phyloP scores from a whole-genome alignment of 2,888 invertebrate species.

The Mythimna lalbum region DNA sequence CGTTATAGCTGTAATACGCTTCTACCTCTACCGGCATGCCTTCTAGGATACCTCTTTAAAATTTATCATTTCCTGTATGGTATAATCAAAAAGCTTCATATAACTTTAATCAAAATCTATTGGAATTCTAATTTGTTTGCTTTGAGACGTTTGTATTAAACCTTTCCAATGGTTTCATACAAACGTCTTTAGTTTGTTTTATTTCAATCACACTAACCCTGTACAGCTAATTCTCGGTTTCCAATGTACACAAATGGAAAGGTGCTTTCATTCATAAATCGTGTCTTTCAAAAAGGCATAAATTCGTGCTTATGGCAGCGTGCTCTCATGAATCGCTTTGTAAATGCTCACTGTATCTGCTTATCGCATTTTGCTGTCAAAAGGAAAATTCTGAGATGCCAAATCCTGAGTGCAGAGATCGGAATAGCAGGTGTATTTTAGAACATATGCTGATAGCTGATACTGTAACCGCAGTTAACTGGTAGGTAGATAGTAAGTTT shows the following conservation, averaged over 20 bases:
- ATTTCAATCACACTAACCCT: slow-evolving; percentile 14
- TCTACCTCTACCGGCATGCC: slow-evolving; percentile 45
- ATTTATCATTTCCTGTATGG: slow-evolving; percentile 31
- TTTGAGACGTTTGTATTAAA: too few species aligned
- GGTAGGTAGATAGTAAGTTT: neutral
- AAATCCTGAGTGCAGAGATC: slow-evolving; percentile 29
- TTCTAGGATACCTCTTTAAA: slow-evolving; percentile 37
- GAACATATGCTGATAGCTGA: slow-evolving; percentile 13
- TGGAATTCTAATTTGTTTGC: neutral
- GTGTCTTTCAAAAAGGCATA: slow-evolving; percentile 31
- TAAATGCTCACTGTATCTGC: slow-evolving; percentile 32
- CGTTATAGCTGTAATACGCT: slow-evolving; percentile 52
- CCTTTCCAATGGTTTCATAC: neutral
- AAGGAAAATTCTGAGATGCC: slow-evolving; percentile 43
- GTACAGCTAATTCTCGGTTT: slow-evolving; percentile 15
- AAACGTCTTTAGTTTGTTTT: slow-evolving; percentile 1
- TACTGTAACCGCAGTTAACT: too few species aligned
- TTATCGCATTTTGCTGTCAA: slow-evolving; percentile 39
- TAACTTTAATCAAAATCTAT: neutral
- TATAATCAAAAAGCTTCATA: slow-evolving; percentile 11
- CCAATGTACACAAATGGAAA: slow-evolving; percentile 25
- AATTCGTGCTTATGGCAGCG: slow-evolving; percentile 31
- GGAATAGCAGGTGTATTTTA: slow-evolving; percentile 22
- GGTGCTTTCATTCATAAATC: slow-evolving; percentile 22
- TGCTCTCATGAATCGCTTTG: slow-evolving; percentile 45